Conservation (phyloP, 2,888 invertebrate species). For the Drosophila pegasa region DNA sequence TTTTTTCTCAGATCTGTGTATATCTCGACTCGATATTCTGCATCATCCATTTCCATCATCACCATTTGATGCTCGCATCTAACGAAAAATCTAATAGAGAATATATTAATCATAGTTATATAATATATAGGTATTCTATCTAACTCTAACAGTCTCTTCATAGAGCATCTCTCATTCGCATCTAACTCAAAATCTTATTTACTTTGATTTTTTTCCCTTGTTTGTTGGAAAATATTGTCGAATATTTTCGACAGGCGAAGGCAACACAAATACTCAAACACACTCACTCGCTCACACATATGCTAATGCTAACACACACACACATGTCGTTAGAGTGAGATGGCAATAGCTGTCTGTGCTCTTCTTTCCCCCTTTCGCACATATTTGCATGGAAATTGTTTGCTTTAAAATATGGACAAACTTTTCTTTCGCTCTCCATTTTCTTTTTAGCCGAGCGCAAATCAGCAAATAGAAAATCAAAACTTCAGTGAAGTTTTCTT, state of each 20-base stretch:
- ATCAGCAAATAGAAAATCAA: slow-evolving; percentile 29
- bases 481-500: slow-evolving; percentile 39
- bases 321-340: slow-evolving; percentile 14
- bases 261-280: slow-evolving; percentile 52
- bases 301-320: slow-evolving; percentile 41
- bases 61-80: too few species aligned
- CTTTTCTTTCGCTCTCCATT: slow-evolving; percentile 40
- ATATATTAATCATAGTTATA: too few species aligned
- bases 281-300: slow-evolving; percentile 31
- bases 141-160: not conserved
- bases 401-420: slow-evolving; percentile 77
- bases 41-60: too few species aligned
- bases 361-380: slow-evolving; percentile 36
- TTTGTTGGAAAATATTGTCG: slow-evolving; percentile 75
- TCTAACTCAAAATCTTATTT: slow-evolving; percentile 31
- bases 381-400: slow-evolving; percentile 78
- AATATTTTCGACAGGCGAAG: slow-evolving; percentile 71
- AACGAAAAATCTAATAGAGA: too few species aligned
- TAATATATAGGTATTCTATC: too few species aligned
- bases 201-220: slow-evolving; percentile 52
- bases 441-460: slow-evolving; percentile 25
- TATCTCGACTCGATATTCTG: too few species aligned
- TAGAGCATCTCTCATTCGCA: slow-evolving; percentile 29
- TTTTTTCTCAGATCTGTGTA: too few species aligned
- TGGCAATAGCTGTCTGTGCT: slow-evolving; percentile 31